phyloP scores from a whole-genome alignment of 2,797 vertebrate species.

The Semaprochilodus insignis region DNA sequence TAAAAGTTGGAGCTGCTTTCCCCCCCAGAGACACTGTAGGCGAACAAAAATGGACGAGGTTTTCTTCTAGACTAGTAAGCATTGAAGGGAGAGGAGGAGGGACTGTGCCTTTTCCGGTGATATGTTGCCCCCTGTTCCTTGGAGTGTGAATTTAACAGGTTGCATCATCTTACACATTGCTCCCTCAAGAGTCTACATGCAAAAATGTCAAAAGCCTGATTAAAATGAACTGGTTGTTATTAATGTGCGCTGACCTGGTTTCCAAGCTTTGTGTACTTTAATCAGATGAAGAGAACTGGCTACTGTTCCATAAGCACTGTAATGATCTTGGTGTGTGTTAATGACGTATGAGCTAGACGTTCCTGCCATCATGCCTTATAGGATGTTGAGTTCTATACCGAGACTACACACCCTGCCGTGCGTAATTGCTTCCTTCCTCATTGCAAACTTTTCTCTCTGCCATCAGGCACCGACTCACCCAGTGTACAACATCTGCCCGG shows the following conservation, averaged over 20 bases:
- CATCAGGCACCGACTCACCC: slow-evolving; percentile 91
- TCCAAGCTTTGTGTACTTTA: neutral
- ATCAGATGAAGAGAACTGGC: neutral
- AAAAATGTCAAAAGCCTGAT: too few relatives aligned
- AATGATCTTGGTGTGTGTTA: neutral
- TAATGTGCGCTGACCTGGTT: neutral
- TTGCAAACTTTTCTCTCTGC: neutral
- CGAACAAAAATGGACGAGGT: too few relatives aligned
- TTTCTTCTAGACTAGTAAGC: too few relatives aligned
- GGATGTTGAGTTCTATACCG: neutral
- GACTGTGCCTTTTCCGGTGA: too few relatives aligned
- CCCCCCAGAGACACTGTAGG: too few relatives aligned
- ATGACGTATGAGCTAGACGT: neutral
- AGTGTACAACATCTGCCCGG: slow-evolving; percentile 94
- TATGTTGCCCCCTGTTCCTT: too few relatives aligned
- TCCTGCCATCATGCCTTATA: neutral
- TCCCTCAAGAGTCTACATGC: too few relatives aligned
- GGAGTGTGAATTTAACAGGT: too few relatives aligned
- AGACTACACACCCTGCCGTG: neutral
- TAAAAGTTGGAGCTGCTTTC: too few relatives aligned
- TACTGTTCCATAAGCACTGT: too few relatives aligned
- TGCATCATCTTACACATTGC: too few relatives aligned
- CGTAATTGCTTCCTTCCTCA: neutral
- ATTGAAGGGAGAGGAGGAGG: too few relatives aligned
- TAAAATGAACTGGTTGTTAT: neutral